Evolutionary conservation across 2,888 invertebrate species (phyloP).

Genomic region (Cremastinae sp.): DNA sequence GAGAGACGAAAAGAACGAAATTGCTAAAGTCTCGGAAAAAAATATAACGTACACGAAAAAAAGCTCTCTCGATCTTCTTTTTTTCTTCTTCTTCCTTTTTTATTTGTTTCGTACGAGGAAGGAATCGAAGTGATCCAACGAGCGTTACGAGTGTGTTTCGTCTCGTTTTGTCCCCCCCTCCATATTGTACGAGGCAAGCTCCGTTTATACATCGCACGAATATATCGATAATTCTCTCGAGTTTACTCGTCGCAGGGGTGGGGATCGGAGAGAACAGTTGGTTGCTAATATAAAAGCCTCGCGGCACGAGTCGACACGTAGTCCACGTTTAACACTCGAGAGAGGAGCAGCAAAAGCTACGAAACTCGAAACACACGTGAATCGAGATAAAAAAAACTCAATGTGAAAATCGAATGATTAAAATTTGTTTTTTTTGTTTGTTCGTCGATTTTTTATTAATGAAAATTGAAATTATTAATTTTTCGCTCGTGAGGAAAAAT

Average conservation of each 20-base stretch:
- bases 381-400: constrained; percentile 10
- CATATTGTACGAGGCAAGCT: constrained; percentile 18
- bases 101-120: constrained; percentile 20
- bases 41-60: neutral
- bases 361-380: neutral
- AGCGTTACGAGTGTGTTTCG: constrained; percentile 9
- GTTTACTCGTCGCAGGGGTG: constrained; percentile 3
- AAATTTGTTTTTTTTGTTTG: neutral
- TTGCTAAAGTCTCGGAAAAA: no score
- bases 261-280: constrained; percentile 1
- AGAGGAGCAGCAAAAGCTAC: constrained; percentile 60
- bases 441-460: neutral
- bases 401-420: neutral
- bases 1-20: no score
- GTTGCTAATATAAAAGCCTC: constrained; percentile 67
- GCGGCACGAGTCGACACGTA: constrained; percentile 70
- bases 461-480: no score
- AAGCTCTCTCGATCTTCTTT: neutral
- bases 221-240: constrained; percentile 18
- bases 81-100: neutral
- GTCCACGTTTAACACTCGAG: constrained; percentile 72
- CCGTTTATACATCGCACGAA: constrained; percentile 23
- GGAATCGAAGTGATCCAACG: constrained; percentile 35
- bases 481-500: no score
- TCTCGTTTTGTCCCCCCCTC: constrained; percentile 28